These are phyloP conservation scores for Stenolophus ochropezus DNA, from an alignment of 2,888 invertebrate genomes.

Conservation along the genomic window DNA sequence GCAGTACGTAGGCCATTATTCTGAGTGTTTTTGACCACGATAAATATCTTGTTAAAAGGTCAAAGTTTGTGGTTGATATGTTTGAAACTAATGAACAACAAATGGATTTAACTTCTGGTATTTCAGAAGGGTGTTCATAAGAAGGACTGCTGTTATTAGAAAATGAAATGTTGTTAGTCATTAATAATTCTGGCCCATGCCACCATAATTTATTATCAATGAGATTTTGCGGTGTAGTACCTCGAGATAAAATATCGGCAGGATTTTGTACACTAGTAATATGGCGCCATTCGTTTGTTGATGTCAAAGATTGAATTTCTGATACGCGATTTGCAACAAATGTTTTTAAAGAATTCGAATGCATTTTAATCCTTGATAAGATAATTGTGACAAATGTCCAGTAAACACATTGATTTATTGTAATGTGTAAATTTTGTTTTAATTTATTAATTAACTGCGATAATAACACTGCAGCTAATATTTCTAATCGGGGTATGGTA, in stretches of 20 bases:
- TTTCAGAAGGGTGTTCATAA: not conserved
- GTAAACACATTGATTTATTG: not conserved
- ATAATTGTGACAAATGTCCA: constrained; percentile 16
- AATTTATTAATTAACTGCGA: not conserved
- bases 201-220: not conserved
- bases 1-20: too few species aligned
- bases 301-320: not conserved
- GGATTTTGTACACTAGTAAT: not conserved
- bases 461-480: not conserved
- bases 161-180: too few species aligned
- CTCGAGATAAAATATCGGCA: not conserved
- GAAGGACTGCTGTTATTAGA: too few species aligned
- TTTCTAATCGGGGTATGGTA: constrained; percentile 7
- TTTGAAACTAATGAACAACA: not conserved
- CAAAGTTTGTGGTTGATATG: not conserved
- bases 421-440: not conserved
- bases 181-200: not conserved
- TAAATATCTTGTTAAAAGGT: not conserved
- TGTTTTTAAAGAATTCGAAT: not conserved
- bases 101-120: constrained; percentile 12
- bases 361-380: not conserved
- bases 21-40: not conserved
- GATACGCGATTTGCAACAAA: constrained; percentile 21
- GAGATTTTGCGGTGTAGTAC: not conserved
- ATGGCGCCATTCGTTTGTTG: not conserved